phyloP scores from a whole-genome alignment of 2,888 invertebrate genomes.

The Barypeithes pellucidus region DNA sequence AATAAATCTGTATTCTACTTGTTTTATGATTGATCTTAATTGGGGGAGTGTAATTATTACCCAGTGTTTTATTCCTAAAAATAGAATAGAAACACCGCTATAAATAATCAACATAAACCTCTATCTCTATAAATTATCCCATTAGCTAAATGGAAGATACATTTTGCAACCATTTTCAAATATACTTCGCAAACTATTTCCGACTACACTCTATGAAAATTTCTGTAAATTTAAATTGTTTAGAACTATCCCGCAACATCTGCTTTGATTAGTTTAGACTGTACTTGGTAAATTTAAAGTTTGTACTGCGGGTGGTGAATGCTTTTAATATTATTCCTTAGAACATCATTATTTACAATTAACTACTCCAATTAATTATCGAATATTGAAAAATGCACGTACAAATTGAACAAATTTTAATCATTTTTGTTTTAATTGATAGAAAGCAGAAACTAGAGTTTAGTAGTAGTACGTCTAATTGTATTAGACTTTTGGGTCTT shows the following conservation, averaged over 20 bases:
- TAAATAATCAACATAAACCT: conserved; percentile 2
- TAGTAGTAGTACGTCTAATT: no score
- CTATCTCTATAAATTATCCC: neutral
- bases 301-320: neutral
- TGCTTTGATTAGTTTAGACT: conserved; percentile 7
- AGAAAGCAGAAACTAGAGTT: no score
- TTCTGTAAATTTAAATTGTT: conserved; percentile 15
- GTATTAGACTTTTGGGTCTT: no score
- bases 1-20: no score
- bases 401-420: no score
- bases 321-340: neutral
- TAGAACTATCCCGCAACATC: conserved; percentile 3
- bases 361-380: no score
- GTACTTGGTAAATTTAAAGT: conserved; percentile 1
- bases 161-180: conserved; percentile 12
- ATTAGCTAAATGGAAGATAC: conserved; percentile 12
- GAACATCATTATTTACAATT: no score
- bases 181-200: conserved; percentile 17
- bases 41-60: no score
- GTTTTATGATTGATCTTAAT: no score
- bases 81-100: neutral
- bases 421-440: no score
- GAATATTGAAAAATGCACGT: no score
- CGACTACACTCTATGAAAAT: conserved; percentile 17
- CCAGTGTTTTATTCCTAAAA: no score